These are phyloP conservation scores for Siphlonurus alternatus DNA, from an alignment of 2,888 invertebrate species.

Conservation along the genomic window DNA sequence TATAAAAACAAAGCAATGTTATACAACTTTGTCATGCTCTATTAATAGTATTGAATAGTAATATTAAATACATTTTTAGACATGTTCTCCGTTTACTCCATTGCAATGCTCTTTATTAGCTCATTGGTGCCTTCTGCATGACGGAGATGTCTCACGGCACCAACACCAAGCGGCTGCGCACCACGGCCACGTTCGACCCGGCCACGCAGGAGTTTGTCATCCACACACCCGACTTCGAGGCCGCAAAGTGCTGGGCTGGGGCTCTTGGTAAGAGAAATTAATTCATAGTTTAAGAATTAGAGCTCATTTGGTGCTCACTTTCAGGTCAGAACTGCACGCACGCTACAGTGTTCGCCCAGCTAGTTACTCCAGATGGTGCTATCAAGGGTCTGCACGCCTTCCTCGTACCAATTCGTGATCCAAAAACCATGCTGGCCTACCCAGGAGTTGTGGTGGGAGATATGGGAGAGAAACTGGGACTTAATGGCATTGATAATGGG, in stretches of 20 bases:
- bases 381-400: slow-evolving; percentile 82
- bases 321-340: slow-evolving; percentile 67
- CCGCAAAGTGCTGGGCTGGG: slow-evolving; percentile 79
- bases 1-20: too few relatives aligned
- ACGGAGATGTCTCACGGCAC: slow-evolving; percentile 87
- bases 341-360: slow-evolving; percentile 76
- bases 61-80: too few relatives aligned
- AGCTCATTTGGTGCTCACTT: too few relatives aligned
- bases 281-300: too few relatives aligned
- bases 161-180: slow-evolving; percentile 74
- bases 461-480: slow-evolving; percentile 82
- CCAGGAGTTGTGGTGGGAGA: slow-evolving; percentile 80
- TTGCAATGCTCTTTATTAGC: too few relatives aligned
- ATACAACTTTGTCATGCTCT: too few relatives aligned
- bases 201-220: slow-evolving; percentile 53
- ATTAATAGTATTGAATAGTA: too few relatives aligned
- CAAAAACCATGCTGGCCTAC: slow-evolving; percentile 53
- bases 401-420: slow-evolving; percentile 68
- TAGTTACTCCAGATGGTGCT: slow-evolving; percentile 58
- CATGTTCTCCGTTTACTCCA: too few relatives aligned
- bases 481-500: slow-evolving; percentile 89
- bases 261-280: slow-evolving; percentile 46
- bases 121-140: slow-evolving; percentile 74
- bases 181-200: slow-evolving; percentile 65
- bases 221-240: slow-evolving; percentile 57